Conservation (phyloP, 2,797 vertebrate species). For the Paguma larvata region DNA sequence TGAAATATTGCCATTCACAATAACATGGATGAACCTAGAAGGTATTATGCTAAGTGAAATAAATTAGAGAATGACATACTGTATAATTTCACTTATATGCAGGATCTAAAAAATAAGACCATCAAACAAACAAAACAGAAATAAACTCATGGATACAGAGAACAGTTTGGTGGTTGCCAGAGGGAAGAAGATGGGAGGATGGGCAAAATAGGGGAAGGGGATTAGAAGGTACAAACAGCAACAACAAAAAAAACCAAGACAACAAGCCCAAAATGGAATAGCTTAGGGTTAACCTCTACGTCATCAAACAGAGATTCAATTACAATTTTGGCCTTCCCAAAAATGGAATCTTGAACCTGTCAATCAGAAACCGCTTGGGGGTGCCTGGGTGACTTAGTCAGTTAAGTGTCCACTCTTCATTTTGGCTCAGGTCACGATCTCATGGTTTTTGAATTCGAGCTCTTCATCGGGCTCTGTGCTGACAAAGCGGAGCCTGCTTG, state of each 20-base stretch:
- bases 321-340: background rate
- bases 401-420: no score
- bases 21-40: background rate
- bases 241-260: background rate
- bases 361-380: background rate
- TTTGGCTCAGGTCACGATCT: no score
- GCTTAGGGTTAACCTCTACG: background rate
- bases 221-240: background rate
- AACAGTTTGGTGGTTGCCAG: background rate
- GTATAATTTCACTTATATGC: background rate
- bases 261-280: background rate
- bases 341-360: background rate
- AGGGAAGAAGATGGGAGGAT: background rate
- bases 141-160: background rate
- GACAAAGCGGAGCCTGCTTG: no score
- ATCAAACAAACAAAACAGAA: background rate
- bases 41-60: background rate
- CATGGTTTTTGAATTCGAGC: no score
- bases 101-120: background rate
- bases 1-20: background rate
- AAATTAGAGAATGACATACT: background rate
- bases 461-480: no score
- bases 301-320: background rate
- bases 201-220: background rate
- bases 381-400: no score